These are phyloP conservation scores for Parnassius apollo DNA, from an alignment of 2,888 invertebrate species.

Conservation along the genomic window DNA sequence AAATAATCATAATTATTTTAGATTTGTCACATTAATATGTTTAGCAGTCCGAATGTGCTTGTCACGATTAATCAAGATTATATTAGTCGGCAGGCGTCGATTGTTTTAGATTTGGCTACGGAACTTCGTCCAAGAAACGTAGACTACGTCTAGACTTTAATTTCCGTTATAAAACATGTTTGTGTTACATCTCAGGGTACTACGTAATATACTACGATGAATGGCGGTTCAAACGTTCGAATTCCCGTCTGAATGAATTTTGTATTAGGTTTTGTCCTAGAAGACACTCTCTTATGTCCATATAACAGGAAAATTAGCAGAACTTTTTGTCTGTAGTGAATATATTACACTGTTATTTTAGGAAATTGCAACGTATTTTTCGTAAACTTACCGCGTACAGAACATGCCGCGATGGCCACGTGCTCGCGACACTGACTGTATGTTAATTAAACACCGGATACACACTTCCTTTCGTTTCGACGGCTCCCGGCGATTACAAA, in stretches of 20 bases:
- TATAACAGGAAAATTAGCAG: no score
- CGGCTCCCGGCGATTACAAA: not conserved
- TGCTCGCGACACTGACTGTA: slow-evolving; percentile 33
- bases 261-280: no score
- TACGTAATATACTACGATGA: no score
- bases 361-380: not conserved
- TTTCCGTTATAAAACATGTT: slow-evolving; percentile 21
- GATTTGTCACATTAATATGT: no score
- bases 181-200: not conserved
- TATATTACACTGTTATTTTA: no score
- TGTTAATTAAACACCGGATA: slow-evolving; percentile 58
- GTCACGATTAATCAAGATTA: slow-evolving; percentile 6
- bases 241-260: no score
- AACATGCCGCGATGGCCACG: slow-evolving; percentile 22
- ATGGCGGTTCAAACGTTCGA: no score
- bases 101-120: slow-evolving; percentile 21
- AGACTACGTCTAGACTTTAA: slow-evolving; percentile 25
- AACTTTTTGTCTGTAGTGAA: no score
- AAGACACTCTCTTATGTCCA: no score
- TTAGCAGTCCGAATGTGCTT: no score
- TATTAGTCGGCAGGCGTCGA: not conserved
- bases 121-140: slow-evolving; percentile 19
- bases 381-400: slow-evolving; percentile 3
- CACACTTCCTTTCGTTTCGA: slow-evolving; percentile 44
- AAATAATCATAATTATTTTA: no score